A percentile compares a stretch with the other conserved stretches of the same genome.
Evolutionary conservation across 2,113 vertebrate genomes (phyloP).

Genomic region (Phainopepla nitens): DNA sequence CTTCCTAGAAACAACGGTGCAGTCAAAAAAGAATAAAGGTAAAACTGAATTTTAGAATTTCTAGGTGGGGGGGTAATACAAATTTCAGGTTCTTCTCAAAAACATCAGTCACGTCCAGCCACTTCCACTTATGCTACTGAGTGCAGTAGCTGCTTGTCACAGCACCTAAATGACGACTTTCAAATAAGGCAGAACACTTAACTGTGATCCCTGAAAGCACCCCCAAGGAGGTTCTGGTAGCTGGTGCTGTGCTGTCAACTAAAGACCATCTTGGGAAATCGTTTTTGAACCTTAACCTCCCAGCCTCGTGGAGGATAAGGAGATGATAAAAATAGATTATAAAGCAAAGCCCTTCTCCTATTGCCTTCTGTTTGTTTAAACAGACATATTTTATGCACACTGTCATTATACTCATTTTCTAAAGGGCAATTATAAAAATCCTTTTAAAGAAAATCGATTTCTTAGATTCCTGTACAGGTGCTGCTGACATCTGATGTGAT

Average conservation of each 20-base stretch:
- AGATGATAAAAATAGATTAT: not conserved
- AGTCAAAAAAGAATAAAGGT: not conserved
- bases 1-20: not conserved
- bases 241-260: not conserved
- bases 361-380: not conserved
- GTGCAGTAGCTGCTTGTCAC: not conserved
- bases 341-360: not conserved
- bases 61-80: not conserved
- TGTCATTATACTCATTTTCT: not conserved
- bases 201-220: not conserved
- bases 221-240: not conserved
- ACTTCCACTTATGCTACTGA: not conserved
- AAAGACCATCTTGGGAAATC: not conserved
- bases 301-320: not conserved
- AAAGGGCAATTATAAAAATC: not conserved
- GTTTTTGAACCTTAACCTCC: not conserved
- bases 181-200: not conserved
- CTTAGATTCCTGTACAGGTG: not conserved
- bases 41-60: not conserved
- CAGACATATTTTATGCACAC: not conserved
- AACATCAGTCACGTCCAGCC: rapidly evolving
- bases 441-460: constrained; percentile 8
- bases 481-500: not conserved
- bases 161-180: not conserved
- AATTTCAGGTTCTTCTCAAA: not conserved